Evolutionary conservation across 2,888 invertebrate species (phyloP).

Genomic region (Microctonus aethiopoides): DNA sequence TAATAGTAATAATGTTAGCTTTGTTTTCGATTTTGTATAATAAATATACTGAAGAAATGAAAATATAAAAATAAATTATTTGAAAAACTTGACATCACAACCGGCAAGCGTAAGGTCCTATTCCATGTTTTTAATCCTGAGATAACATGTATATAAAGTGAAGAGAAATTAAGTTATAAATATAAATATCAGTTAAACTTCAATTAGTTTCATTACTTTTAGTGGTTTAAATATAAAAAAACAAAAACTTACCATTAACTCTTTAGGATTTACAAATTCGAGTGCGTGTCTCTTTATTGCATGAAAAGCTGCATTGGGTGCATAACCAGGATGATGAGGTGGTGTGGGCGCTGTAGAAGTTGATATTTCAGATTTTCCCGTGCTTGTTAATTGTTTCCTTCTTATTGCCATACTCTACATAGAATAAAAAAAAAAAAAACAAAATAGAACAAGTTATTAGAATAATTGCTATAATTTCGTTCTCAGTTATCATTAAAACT

Average conservation of each 20-base stretch:
- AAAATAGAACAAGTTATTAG: too few species aligned
- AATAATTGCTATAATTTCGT: background rate
- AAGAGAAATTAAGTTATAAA: background rate
- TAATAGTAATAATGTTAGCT: background rate
- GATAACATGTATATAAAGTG: background rate
- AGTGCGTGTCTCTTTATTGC: slow-evolving; percentile 96
- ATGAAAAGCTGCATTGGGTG: slow-evolving; percentile 94
- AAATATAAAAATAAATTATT: background rate
- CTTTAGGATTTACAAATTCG: slow-evolving; percentile 89
- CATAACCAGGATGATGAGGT: slow-evolving; percentile 86
- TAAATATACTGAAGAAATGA: background rate
- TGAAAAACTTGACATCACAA: background rate
- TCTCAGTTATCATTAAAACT: background rate
- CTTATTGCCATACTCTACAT: slow-evolving; percentile 59
- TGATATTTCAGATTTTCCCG: slow-evolving; percentile 63
- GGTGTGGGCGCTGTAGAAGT: slow-evolving; percentile 70
- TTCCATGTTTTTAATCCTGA: background rate
- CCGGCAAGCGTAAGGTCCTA: background rate
- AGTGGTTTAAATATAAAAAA: background rate
- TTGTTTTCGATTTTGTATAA: background rate
- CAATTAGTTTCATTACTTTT: background rate
- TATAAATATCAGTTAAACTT: background rate
- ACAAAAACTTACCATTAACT: slow-evolving; percentile 77
- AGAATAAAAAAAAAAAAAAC: slow-evolving; percentile 7
- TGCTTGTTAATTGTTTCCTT: slow-evolving; percentile 60